Evolutionary conservation across 1,140 invertebrate genomes (phyloP), one percentile per base, ranked within the genome.

Genomic region (Heterodera schachtii): DNA sequence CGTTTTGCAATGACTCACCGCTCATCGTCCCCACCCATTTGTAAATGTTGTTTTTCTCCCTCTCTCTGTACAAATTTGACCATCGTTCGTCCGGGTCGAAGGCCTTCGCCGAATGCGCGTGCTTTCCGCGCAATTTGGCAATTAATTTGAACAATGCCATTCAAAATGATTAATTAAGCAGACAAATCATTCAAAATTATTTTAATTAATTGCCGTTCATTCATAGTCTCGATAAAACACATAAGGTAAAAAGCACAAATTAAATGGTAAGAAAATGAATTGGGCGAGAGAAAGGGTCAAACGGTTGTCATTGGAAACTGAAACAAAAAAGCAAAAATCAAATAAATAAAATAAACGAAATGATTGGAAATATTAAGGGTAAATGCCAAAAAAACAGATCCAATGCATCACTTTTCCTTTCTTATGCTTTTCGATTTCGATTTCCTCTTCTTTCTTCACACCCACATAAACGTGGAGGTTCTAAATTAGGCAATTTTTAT

Each of bases 41-140:
- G 83, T 91, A 92, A 67, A 91, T 86, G 47, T 90, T 91, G 81
- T 92, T 92, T 64, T 90, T 87, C 74, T 90, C 87, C 57, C 90
- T 83, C 78, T 91, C 91, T 67, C 90, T 86, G 83, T 92, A 92
- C 83, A 92, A 89, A 78, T 90, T 90, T 75, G 91, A 91, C 91
- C 91, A 92, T 77, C 91, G 91, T 13, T 91, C 90, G 75, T 91
- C 91, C 4, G 86, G 86, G 79, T 90, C 90, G 69, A 87, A 88
- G 5, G 41, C 41, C 0, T 44, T 13, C 19, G 70, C 77, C 57
- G 64, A 70, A 7, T 6, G 31, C 19, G n/a, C 11, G 3, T 71
- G 7, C 2, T 41, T 71, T 11, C 69, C 69, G 21, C n/a, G 21
- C 69, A 71, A 71, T 46, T 71, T 71, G 31, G 31, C 41, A 13